Conservation (phyloP, 2,797 vertebrate species). For the Gobio occitaniae region DNA sequence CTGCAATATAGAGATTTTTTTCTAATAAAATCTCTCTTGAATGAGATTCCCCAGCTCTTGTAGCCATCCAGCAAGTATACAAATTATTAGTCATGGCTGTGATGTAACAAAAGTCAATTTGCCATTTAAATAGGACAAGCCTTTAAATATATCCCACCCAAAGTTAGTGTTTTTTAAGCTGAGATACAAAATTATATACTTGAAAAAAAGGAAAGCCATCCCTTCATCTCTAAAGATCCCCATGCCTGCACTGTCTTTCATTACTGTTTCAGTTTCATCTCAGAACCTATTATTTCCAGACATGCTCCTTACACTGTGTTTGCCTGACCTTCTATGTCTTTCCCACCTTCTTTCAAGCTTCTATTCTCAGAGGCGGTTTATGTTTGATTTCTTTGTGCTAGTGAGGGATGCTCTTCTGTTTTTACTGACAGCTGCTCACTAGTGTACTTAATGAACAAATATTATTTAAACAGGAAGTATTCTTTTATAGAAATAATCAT, state of each 20-base stretch:
- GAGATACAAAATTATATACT: neutral
- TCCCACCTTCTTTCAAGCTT: constrained; percentile 13
- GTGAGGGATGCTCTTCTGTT: constrained; percentile 1
- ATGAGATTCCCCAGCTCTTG: neutral
- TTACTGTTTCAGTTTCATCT: constrained; percentile 13
- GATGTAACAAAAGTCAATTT: neutral
- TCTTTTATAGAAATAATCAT: neutral
- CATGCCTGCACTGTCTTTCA: constrained; percentile 3
- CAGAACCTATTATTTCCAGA: constrained; percentile 34
- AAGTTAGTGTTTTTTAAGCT: neutral
- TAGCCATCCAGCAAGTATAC: neutral
- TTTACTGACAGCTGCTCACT: constrained; percentile 2
- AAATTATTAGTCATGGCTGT: neutral
- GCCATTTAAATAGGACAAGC: neutral
- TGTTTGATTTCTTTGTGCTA: constrained; percentile 7
- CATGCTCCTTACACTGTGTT: constrained; percentile 14
- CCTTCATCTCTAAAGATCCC: neutral
- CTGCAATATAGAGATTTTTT: neutral
- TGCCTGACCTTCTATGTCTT: constrained; percentile 8
- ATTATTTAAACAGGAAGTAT: neutral
- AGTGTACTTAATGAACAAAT: neutral
- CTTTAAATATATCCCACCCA: neutral
- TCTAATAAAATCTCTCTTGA: neutral
- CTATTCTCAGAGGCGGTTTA: neutral
- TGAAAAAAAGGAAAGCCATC: constrained; percentile 3